Conservation (phyloP, 2,113 vertebrate genomes). For the Melanotaenia duboulayi region DNA sequence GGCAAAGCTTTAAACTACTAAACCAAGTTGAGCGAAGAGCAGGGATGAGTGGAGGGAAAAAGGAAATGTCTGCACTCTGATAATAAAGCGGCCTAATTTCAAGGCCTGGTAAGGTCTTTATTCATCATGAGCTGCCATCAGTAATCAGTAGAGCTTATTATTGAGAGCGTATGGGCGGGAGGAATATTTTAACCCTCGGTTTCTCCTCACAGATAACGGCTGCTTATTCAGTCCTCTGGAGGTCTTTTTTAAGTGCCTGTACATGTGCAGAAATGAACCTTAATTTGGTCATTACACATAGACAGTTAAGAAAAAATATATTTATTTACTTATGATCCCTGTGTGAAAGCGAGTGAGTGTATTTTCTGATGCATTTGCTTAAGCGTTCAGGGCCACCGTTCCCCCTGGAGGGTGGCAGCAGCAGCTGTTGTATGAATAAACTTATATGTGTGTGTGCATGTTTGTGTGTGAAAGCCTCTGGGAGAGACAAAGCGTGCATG, state of each 20-base stretch:
- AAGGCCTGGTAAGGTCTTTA: constrained; percentile 64
- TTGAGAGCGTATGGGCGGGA: constrained; percentile 46
- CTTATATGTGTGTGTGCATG: constrained; percentile 31
- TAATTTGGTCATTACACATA: not conserved
- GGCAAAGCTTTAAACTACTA: constrained; percentile 54
- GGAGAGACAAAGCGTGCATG: constrained; percentile 57
- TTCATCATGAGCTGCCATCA: constrained; percentile 69
- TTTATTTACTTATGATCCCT: constrained; percentile 42
- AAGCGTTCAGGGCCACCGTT: constrained; percentile 42
- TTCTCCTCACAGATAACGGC: constrained; percentile 30
- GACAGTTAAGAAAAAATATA: constrained; percentile 11
- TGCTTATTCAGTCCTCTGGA: constrained; percentile 16
- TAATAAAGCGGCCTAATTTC: constrained; percentile 69
- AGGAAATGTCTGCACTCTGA: constrained; percentile 58
- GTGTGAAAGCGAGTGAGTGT: constrained; percentile 33
- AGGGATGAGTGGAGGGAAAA: constrained; percentile 27
- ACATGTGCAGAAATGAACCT: not conserved
- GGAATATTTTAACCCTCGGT: constrained; percentile 54
- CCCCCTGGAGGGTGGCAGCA: constrained; percentile 59
- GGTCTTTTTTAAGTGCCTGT: not conserved
- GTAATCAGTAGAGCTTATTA: constrained; percentile 70
- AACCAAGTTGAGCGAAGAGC: constrained; percentile 46
- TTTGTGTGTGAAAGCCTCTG: constrained; percentile 54
- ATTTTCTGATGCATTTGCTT: constrained; percentile 63
- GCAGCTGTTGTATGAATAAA: constrained; percentile 74